Base-by-base conservation (phyloP, 2,797 vertebrate species). In the Cossypha heuglini region DNA sequence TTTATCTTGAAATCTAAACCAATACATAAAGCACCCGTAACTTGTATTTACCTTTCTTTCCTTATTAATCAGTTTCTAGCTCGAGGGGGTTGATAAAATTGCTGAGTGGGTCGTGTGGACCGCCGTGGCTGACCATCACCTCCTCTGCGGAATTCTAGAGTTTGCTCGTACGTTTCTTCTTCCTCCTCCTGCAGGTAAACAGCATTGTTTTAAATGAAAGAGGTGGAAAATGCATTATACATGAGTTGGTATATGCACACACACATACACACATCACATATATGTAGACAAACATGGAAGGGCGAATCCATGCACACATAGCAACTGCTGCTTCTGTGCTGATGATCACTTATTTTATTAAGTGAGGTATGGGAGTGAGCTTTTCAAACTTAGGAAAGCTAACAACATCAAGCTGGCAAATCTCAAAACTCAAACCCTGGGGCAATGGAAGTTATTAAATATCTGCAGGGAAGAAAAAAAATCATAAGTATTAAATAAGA, bases 21-120 rank as follows among this genome's bases (percentile, higher is more conserved):
- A 15, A 48, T 26, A 83, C 38, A 77, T 35, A 75, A 87, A 77
- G 51, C n/a, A 2, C 8, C 25, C 72, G 0, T 31, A 72, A 17
- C 5, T 52, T 49, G 51, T 46, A 35, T 76, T 97, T 98, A 98
- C 98, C 98, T 97, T 97, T 91, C 42, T 67, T 58, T 91, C 64
- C 67, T 71, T 84, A 76, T 58, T 61, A 64, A 88, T 99, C 98
- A 99, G 98, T 99, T 99, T 96, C 99, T 98, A 96, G 99, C 99
- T 97, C 99, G 98, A 35, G 99, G 99, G 7, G 99, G 99, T 88
- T 99, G 99, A 97, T 99, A 99, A 98, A 99, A 99, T 95, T 99
- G 99, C 94, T 99, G 99, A 38, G 99, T 99, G 40, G 99, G 99
- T 96, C 99, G 97, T 24, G 99, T 98, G 63, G 98, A 98, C 55